Evolutionary conservation across 2,113 vertebrate species (phyloP).

Genomic region (Crotophaga sulcirostris): DNA sequence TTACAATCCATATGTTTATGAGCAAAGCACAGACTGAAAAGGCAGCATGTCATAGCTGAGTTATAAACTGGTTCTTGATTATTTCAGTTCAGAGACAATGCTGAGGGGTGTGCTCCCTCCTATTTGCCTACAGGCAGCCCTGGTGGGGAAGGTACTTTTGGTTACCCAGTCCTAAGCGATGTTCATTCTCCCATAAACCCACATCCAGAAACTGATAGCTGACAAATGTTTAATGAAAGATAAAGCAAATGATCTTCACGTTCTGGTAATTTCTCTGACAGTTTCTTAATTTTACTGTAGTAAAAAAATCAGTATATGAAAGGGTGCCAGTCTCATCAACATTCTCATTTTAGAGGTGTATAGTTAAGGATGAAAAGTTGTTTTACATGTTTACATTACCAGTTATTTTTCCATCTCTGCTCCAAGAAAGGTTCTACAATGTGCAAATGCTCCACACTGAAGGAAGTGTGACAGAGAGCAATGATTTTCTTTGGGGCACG

Average conservation of each 20-base stretch:
- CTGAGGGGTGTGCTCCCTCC: not conserved
- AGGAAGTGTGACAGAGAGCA: not conserved
- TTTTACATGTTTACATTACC: not conserved
- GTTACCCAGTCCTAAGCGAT: not conserved
- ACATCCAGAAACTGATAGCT: not conserved
- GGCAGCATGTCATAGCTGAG: not conserved
- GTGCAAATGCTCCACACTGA: not conserved
- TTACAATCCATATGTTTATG: constrained; percentile 20
- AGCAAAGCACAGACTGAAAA: not conserved
- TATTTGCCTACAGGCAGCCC: not conserved
- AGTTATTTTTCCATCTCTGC: not conserved
- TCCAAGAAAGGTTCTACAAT: not conserved
- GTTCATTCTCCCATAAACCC: not conserved
- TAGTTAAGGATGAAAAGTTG: not conserved
- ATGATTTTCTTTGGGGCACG: not conserved
- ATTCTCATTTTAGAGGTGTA: not conserved
- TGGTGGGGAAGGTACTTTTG: not conserved
- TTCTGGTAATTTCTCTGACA: not conserved
- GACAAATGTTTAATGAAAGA: not conserved
- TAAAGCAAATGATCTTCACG: not conserved
- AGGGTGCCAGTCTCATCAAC: not conserved
- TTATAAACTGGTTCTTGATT: not conserved
- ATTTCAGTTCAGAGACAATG: not conserved
- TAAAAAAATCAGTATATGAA: not conserved
- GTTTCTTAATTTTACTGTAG: not conserved